phyloP scores from a whole-genome alignment of 2,888 invertebrate genomes.

The Colostygia pectinataria region DNA sequence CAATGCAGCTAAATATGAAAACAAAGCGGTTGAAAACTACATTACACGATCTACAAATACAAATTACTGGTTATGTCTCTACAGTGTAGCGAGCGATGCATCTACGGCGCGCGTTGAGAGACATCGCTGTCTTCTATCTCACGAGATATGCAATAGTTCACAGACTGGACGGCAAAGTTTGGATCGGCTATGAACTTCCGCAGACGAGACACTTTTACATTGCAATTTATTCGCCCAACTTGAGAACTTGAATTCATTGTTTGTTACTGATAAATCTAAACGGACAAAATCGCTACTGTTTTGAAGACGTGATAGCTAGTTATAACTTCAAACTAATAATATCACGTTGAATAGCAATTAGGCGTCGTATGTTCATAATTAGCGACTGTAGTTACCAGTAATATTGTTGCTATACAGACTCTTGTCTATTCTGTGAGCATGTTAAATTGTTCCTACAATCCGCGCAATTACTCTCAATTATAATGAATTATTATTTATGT shows the following conservation, averaged over 20 bases:
- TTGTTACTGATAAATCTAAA: too few species aligned
- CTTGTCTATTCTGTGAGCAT: not conserved
- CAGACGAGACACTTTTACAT: slow-evolving; percentile 12
- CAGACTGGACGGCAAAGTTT: slow-evolving; percentile 8
- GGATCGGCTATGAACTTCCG: slow-evolving; percentile 15
- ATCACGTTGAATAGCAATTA: slow-evolving; percentile 4
- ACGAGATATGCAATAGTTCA: not conserved
- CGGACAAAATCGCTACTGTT: not conserved
- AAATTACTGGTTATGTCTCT: too few species aligned
- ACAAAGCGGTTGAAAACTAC: too few species aligned
- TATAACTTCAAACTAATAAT: slow-evolving; percentile 1
- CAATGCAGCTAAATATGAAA: too few species aligned
- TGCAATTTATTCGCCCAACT: slow-evolving; percentile 8
- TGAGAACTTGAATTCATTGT: not conserved
- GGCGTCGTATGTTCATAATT: slow-evolving; percentile 4
- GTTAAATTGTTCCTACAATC: slow-evolving; percentile 1
- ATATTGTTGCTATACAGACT: not conserved
- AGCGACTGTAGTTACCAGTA: not conserved
- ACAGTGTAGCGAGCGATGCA: too few species aligned
- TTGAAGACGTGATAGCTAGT: not conserved
- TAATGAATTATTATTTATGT: slow-evolving; percentile 8
- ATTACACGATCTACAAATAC: too few species aligned
- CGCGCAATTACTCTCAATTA: slow-evolving; percentile 6
- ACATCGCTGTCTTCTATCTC: not conserved
- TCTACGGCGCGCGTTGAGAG: too few species aligned